Evolutionary conservation across 2,888 invertebrate species (phyloP).

Genomic region (Argyresthia goedartella): DNA sequence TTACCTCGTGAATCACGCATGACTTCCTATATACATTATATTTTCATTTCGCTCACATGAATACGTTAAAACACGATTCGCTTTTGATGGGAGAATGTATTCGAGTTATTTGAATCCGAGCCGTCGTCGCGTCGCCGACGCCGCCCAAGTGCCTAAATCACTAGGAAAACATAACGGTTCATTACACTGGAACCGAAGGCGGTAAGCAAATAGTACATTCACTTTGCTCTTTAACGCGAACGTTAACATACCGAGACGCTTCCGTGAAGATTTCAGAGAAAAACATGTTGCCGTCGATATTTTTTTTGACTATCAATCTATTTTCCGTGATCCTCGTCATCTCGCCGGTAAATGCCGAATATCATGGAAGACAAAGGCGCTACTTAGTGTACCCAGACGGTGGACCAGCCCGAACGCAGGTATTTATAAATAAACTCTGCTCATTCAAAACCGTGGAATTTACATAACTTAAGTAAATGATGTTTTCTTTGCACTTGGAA

Average conservation of each 20-base stretch:
- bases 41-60: too few species aligned
- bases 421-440: constrained; percentile 30
- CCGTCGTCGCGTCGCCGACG: too few species aligned
- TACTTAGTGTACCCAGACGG: constrained; percentile 72
- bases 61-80: too few species aligned
- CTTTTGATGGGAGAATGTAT: too few species aligned
- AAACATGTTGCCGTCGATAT: constrained; percentile 21
- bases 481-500: constrained; percentile 54
- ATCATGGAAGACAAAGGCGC: constrained; percentile 49
- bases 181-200: constrained; percentile 47
- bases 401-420: constrained; percentile 72
- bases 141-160: constrained; percentile 32
- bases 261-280: constrained; percentile 14
- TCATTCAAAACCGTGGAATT: constrained; percentile 9
- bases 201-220: constrained; percentile 46
- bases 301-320: constrained; percentile 6
- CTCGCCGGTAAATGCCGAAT: constrained; percentile 22
- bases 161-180: constrained; percentile 67
- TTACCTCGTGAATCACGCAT: too few species aligned
- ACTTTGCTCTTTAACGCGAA: constrained; percentile 38
- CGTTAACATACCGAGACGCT: constrained; percentile 13
- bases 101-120: too few species aligned
- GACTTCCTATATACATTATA: too few species aligned
- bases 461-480: constrained; percentile 37
- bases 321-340: neutral